A percentile compares a stretch with the other conserved stretches of the same genome.
phyloP scores from a whole-genome alignment of 2,113 vertebrate genomes.

The Microtus oregoni region DNA sequence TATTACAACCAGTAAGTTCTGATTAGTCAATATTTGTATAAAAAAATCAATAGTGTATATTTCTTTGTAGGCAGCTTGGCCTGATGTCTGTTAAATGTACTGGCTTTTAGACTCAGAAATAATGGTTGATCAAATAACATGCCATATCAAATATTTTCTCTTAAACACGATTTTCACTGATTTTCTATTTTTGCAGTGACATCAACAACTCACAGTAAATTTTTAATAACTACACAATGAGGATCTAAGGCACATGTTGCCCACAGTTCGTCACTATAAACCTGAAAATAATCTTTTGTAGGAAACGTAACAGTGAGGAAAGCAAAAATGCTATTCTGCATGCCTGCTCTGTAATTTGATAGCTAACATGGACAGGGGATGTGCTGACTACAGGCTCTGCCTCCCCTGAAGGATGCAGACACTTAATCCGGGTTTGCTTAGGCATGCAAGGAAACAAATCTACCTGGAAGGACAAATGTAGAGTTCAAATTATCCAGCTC shows the following conservation, averaged over 20 bases:
- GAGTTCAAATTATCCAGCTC: constrained; percentile 7
- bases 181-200: neutral
- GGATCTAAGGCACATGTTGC: neutral
- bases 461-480: neutral
- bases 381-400: neutral
- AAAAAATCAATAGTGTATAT: neutral
- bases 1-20: neutral
- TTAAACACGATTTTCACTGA: neutral
- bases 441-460: neutral
- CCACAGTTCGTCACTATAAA: neutral
- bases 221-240: neutral
- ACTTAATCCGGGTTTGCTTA: neutral
- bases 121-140: neutral
- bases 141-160: neutral
- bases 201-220: neutral
- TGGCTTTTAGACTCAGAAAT: neutral
- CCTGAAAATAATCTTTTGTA: neutral
- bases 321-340: neutral
- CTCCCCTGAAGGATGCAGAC: neutral
- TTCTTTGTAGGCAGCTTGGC: neutral
- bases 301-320: neutral
- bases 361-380: neutral
- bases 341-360: neutral
- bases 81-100: neutral
- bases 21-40: neutral